Evolutionary conservation across 2,888 invertebrate species (phyloP), one percentile per base, ranked within the genome.

Genomic region (Griposia aprilina): DNA sequence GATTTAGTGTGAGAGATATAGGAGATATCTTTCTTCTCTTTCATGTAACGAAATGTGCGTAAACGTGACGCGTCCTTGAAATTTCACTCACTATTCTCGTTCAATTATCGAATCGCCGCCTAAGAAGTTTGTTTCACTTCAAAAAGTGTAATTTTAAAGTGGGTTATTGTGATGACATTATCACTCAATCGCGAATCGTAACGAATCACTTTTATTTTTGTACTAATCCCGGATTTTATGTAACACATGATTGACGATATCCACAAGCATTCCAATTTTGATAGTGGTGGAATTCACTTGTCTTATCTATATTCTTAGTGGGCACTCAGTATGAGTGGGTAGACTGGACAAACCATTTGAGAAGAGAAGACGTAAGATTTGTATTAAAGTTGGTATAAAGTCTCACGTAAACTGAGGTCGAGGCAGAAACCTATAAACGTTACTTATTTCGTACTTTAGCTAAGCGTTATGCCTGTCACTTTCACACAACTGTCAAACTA

Each of bases 231-330:
- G 85, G 86, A 87, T 76, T 79, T 78, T 65, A 85, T 73, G 86
- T 85, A 89, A 68, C 57, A 59, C 45, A 87, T 80, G 74, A 81
- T 87, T 86, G 79, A 81, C 85, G 80, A 77, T 86, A 86, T 86
- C 76, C 81, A 86, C 83, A 90, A 87, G 90, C 91, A 91, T 90
- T 92, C 91, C 91, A 90, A 81, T 88, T 83, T 81, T 63, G 79
- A 77, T 67, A 81, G 67, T 79, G 76, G 77, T 88, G 86, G 80
- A 67, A 59, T 74, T 82, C 78, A 80, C 83, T 83, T 78, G 70
- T 86, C 78, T 76, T 81, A 77, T 70, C 50, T 84, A 68, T 78
- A 59, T 63, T 77, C 26, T 66, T 62, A n/a, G 60, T 74, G 82
- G 82, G 48, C 77, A 66, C 60, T 84, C 69, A 80, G 75, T 82